Conservation (phyloP, 2,888 invertebrate species). For the Pristionchus arcanus region DNA sequence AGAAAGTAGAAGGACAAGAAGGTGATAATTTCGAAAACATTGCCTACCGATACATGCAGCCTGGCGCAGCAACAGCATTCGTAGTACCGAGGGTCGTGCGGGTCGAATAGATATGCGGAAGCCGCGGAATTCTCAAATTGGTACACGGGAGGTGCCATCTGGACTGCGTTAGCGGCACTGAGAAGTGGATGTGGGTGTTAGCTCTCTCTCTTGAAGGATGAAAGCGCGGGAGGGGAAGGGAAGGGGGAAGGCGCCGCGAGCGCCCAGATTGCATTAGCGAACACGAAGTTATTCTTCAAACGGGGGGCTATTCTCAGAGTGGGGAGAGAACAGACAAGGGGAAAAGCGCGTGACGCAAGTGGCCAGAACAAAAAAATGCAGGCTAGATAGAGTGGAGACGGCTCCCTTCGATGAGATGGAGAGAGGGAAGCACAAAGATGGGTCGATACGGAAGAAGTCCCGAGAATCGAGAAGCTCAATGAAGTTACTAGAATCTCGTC, state of each 20-base stretch:
- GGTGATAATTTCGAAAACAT: background rate
- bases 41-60: background rate
- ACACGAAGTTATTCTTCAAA: slow-evolving; percentile 4
- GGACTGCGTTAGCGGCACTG: background rate
- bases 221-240: background rate
- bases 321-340: background rate
- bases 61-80: background rate
- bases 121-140: background rate
- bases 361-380: background rate
- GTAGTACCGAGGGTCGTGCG: slow-evolving; percentile 29
- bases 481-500: background rate
- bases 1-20: background rate
- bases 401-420: background rate
- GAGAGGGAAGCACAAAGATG: background rate
- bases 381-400: background rate
- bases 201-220: background rate
- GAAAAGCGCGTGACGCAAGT: background rate
- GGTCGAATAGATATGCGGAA: background rate
- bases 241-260: background rate
- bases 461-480: background rate
- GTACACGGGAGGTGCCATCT: background rate
- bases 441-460: background rate
- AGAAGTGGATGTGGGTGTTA: background rate
- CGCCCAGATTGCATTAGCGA: background rate
- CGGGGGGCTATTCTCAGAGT: background rate